Evolutionary conservation across 2,113 vertebrate species (phyloP).

Genomic region (Vanacampus margaritifer): DNA sequence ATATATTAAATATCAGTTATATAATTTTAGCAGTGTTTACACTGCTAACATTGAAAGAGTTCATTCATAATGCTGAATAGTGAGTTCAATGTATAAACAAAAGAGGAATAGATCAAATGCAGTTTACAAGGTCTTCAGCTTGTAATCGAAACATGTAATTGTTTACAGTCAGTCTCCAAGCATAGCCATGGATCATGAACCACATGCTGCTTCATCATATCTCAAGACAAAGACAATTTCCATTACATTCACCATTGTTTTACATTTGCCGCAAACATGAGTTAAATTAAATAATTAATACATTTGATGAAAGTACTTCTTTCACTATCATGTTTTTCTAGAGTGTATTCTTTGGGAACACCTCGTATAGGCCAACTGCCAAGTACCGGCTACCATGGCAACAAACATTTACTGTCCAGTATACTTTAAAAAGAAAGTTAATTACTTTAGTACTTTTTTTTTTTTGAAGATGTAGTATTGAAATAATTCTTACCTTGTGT

Average conservation of each 20-base stretch:
- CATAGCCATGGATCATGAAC: not conserved
- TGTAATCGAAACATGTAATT: not conserved
- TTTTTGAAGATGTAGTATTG: not conserved
- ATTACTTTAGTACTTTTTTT: not conserved
- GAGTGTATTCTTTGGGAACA: not conserved
- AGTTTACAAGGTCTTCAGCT: not conserved
- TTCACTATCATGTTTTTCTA: not conserved
- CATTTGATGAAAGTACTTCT: not conserved
- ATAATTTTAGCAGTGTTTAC: not conserved
- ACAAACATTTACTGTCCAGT: not conserved
- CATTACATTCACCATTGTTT: no score
- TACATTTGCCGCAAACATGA: no score
- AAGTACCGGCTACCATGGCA: not conserved
- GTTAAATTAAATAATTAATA: not conserved
- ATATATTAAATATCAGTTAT: no score
- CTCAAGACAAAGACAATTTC: no score
- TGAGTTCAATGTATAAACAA: no score
- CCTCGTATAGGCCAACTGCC: not conserved
- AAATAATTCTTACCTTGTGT: conserved; percentile 50
- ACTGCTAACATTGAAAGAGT: not conserved
- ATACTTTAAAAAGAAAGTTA: not conserved
- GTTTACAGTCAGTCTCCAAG: not conserved
- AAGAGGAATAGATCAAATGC: not conserved
- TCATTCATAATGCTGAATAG: not conserved
- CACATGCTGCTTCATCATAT: no score